Evolutionary conservation across 2,797 vertebrate genomes (phyloP).

Genomic region (Pogonophryne albipinna): DNA sequence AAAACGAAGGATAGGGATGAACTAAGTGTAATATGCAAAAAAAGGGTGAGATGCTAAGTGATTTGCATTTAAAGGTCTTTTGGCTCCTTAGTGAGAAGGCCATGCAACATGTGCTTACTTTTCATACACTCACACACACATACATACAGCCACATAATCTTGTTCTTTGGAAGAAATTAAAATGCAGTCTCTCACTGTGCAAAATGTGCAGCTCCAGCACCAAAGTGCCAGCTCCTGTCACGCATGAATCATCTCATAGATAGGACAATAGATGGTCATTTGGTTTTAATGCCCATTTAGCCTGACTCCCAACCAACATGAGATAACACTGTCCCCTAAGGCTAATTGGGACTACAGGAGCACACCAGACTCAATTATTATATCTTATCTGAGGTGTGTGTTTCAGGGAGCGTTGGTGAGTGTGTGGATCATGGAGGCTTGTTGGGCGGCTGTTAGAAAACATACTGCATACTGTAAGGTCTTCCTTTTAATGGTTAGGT

Average conservation of each 20-base stretch:
- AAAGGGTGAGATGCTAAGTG: slow-evolving; percentile 13
- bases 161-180: slow-evolving; percentile 14
- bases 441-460: slow-evolving; percentile 13
- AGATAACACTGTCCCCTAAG: slow-evolving; percentile 1
- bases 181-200: slow-evolving; percentile 22
- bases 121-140: slow-evolving; percentile 1
- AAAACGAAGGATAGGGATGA: background rate
- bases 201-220: slow-evolving; percentile 27
- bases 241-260: slow-evolving; percentile 17
- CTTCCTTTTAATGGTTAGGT: background rate
- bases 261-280: slow-evolving; percentile 16
- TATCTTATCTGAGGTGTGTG: slow-evolving; percentile 6
- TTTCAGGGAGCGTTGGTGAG: background rate
- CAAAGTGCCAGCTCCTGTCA: slow-evolving; percentile 27
- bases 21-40: slow-evolving; percentile 14
- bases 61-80: slow-evolving; percentile 59
- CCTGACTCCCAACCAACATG: background rate
- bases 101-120: slow-evolving; percentile 21
- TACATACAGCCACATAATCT: background rate
- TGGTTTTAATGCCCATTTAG: slow-evolving; percentile 25
- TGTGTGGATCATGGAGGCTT: slow-evolving; percentile 4
- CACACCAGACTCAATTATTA: slow-evolving; percentile 9
- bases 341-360: background rate
- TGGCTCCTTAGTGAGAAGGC: slow-evolving; percentile 44
- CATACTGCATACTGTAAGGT: background rate